A percentile compares a stretch with the other conserved stretches of the same genome.
These are phyloP conservation scores for Sphyrna mokarran DNA, from an alignment of 2,113 vertebrate genomes.

Conservation along the genomic window DNA sequence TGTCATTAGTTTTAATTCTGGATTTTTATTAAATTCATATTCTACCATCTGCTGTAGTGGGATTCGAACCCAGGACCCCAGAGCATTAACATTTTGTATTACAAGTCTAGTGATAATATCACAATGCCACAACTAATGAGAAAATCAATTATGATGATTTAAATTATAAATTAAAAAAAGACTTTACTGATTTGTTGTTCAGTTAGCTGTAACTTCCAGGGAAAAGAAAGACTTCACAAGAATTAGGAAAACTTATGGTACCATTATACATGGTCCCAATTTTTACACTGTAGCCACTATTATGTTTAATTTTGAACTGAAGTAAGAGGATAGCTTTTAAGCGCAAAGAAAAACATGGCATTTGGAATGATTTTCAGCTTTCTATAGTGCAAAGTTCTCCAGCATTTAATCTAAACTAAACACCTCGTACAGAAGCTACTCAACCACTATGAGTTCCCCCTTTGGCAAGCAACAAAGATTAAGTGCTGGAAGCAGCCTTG, in stretches of 20 bases:
- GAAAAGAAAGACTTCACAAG: slow-evolving; percentile 13
- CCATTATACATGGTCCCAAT: slow-evolving; percentile 45
- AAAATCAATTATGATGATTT: not conserved
- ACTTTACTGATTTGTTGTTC: not conserved
- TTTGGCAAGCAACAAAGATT: slow-evolving; percentile 47
- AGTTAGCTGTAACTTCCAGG: not conserved
- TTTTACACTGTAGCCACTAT: slow-evolving; percentile 45
- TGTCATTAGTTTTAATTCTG: no score
- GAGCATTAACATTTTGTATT: no score
- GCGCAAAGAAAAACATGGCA: slow-evolving; percentile 46
- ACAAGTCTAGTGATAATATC: no score
- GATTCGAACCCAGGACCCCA: no score
- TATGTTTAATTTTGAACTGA: slow-evolving; percentile 50
- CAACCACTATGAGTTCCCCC: slow-evolving; percentile 44
- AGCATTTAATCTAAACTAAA: slow-evolving; percentile 42
- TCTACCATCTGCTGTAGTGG: no score
- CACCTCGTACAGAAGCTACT: slow-evolving; percentile 44
- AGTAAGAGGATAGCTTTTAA: slow-evolving; percentile 47
- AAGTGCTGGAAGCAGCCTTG: slow-evolving; percentile 43
- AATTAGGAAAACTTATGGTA: slow-evolving; percentile 45
- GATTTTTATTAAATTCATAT: no score
- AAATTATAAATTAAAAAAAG: not conserved
- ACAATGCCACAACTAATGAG: no score
- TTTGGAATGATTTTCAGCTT: slow-evolving; percentile 42
- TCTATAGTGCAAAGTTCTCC: slow-evolving; percentile 43